phyloP scores from a whole-genome alignment of 2,888 invertebrate genomes.

The Amitus sp. region DNA sequence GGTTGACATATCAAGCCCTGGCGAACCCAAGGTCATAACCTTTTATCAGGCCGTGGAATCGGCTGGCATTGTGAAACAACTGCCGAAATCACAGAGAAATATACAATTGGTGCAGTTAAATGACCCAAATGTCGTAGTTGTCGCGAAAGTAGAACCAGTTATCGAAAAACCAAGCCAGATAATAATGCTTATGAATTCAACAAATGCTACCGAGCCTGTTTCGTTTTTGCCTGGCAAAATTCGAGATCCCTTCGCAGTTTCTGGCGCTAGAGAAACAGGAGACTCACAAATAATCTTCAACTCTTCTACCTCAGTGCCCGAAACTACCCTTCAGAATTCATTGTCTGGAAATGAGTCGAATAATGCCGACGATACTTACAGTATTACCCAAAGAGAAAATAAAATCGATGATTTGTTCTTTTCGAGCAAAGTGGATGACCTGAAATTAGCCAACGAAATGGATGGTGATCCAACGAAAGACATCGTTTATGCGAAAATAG shows the following conservation, averaged over 20 bases:
- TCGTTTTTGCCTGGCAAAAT: constrained; percentile 43
- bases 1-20: constrained; percentile 56
- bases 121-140: constrained; percentile 55
- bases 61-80: constrained; percentile 59
- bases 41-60: constrained; percentile 61
- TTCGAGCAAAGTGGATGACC: constrained; percentile 17
- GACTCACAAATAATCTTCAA: constrained; percentile 14
- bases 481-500: not conserved
- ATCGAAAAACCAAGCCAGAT: constrained; percentile 45
- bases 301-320: constrained; percentile 8
- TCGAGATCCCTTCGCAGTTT: constrained; percentile 37
- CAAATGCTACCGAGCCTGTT: constrained; percentile 46
- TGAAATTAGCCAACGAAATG: not conserved
- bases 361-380: constrained; percentile 9
- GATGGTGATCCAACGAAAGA: not conserved
- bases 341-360: not conserved
- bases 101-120: constrained; percentile 58
- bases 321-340: constrained; percentile 9
- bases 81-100: constrained; percentile 47
- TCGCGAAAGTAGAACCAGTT: constrained; percentile 45
- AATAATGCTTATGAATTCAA: constrained; percentile 48
- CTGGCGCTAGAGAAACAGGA: constrained; percentile 33
- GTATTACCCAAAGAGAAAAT: not conserved
- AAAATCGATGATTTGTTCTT: constrained; percentile 6
- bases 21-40: constrained; percentile 58